phyloP scores from a whole-genome alignment of 2,888 invertebrate species.

The Erebia ligea region DNA sequence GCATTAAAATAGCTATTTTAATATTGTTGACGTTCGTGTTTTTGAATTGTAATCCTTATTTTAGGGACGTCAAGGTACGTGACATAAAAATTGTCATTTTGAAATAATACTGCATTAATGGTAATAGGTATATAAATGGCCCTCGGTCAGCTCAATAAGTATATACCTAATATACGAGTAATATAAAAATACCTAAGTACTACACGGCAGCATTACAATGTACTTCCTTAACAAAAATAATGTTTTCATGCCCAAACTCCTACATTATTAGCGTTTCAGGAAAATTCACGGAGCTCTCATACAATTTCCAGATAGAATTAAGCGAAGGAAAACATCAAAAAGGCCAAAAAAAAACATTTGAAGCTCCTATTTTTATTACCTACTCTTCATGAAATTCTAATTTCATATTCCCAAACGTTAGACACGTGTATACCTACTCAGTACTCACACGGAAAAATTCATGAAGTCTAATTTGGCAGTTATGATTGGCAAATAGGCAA shows the following conservation, averaged over 20 bases:
- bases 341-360: not conserved
- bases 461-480: too few species aligned
- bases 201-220: not conserved
- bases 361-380: not conserved
- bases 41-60: too few species aligned
- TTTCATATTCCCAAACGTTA: not conserved
- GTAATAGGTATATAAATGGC: too few species aligned
- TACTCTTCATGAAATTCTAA: not conserved
- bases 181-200: too few species aligned
- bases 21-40: too few species aligned
- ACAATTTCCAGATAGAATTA: not conserved
- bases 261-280: not conserved
- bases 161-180: too few species aligned
- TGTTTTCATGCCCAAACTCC: not conserved
- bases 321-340: conserved; percentile 6
- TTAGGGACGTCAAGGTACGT: too few species aligned
- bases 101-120: too few species aligned
- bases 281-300: not conserved
- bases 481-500: too few species aligned
- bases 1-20: too few species aligned
- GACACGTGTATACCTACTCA: not conserved
- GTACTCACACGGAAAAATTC: not conserved
- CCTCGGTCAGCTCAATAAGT: too few species aligned
- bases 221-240: not conserved
- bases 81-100: too few species aligned